Evolutionary conservation across 2,113 vertebrate species (phyloP).

Genomic region (Pogonocichla stellata): DNA sequence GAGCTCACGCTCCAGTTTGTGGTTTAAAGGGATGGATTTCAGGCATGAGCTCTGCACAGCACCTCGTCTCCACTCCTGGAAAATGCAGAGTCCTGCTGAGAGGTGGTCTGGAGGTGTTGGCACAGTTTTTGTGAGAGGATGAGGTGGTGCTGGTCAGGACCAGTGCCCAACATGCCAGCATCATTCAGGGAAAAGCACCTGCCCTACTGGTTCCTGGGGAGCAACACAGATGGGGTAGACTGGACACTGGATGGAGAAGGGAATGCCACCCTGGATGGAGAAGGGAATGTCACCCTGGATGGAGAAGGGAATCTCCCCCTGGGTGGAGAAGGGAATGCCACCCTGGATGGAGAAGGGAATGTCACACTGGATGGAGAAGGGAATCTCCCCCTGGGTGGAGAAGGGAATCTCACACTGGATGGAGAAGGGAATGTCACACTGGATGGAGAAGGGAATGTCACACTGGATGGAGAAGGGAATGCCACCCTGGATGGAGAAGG

Average conservation of each 20-base stretch:
- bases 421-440: too few species aligned
- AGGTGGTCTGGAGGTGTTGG: background rate
- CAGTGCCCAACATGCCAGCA: fast-evolving
- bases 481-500: background rate
- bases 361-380: too few species aligned
- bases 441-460: too few species aligned
- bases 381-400: too few species aligned
- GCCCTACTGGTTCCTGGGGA: background rate
- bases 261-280: too few species aligned
- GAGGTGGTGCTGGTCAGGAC: background rate
- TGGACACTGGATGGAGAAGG: too few species aligned
- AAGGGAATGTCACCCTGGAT: too few species aligned
- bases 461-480: too few species aligned
- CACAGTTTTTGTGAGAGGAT: background rate
- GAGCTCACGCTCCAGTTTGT: slow-evolving; percentile 44
- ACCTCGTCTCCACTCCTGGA: background rate
- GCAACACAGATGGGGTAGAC: background rate
- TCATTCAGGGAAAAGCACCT: background rate
- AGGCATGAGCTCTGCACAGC: background rate
- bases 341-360: too few species aligned
- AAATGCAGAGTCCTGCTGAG: slow-evolving; percentile 8
- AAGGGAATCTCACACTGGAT: too few species aligned
- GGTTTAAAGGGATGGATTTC: slow-evolving; percentile 45
- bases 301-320: too few species aligned
- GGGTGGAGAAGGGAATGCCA: too few species aligned